Evolutionary conservation across 2,113 vertebrate genomes (phyloP).

Genomic region (Casuarius casuarius): DNA sequence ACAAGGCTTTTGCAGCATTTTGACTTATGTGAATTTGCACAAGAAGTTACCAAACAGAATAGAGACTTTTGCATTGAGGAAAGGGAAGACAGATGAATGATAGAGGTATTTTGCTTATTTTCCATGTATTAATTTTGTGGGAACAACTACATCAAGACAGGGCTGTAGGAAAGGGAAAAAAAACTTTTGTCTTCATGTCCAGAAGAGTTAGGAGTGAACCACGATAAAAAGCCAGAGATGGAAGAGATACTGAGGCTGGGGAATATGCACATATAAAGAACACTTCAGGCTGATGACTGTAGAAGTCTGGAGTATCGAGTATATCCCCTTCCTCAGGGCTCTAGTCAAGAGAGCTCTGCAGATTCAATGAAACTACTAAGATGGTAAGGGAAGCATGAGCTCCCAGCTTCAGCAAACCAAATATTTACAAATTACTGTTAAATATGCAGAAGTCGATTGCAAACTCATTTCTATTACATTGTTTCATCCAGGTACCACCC

Average conservation of each 20-base stretch:
- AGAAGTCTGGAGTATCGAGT: rapidly evolving
- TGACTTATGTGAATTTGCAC: neutral
- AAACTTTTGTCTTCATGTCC: rapidly evolving
- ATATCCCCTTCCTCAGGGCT: neutral
- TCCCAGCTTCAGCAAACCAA: neutral
- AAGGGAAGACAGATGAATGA: neutral
- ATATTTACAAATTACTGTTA: neutral
- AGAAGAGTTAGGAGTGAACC: neutral
- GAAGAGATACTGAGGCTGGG: neutral
- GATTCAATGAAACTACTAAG: neutral
- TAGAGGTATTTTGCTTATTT: neutral
- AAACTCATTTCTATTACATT: neutral
- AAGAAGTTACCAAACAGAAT: neutral
- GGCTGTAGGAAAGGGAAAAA: neutral
- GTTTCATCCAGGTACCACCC: neutral
- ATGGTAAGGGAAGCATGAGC: rapidly evolving
- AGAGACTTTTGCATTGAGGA: neutral
- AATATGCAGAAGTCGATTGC: rapidly evolving
- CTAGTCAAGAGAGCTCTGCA: neutral
- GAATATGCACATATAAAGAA: rapidly evolving
- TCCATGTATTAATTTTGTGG: rapidly evolving
- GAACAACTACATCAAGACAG: neutral
- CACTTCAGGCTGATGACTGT: neutral
- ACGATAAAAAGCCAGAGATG: neutral
- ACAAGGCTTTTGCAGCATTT: neutral